Evolutionary conservation across 2,797 vertebrate genomes (phyloP).

Genomic region (Lithobates pipiens): DNA sequence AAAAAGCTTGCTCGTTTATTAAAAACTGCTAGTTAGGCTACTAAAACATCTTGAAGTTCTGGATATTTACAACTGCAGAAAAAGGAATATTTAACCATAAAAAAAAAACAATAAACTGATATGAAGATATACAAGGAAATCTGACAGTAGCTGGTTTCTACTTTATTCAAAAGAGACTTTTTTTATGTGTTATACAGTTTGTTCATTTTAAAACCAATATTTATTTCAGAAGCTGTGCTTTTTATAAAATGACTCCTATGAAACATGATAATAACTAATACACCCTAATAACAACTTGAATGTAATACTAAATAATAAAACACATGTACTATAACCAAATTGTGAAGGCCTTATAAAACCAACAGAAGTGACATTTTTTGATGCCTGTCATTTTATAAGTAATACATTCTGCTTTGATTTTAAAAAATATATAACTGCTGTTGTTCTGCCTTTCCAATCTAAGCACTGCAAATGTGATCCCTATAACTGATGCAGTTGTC

Average conservation of each 20-base stretch:
- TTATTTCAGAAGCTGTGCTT: not conserved
- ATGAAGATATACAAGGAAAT: not conserved
- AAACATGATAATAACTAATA: too few species aligned
- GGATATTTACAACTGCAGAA: constrained; percentile 19
- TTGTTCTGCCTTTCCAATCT: too few species aligned
- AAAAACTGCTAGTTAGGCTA: constrained; percentile 14
- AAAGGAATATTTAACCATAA: not conserved
- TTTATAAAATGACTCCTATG: not conserved
- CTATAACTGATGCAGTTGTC: too few species aligned
- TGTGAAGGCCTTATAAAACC: not conserved
- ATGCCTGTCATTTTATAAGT: not conserved
- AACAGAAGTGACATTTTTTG: not conserved
- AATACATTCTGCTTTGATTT: not conserved
- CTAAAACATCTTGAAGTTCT: constrained; percentile 24
- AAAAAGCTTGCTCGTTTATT: constrained; percentile 15
- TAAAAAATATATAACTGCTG: not conserved
- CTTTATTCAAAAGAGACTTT: not conserved
- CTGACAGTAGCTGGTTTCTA: not conserved
- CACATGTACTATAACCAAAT: not conserved
- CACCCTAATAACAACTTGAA: too few species aligned
- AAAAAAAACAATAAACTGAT: not conserved
- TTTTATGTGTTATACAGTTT: not conserved
- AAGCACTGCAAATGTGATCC: too few species aligned
- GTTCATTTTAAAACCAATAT: not conserved
- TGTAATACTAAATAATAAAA: not conserved